These are phyloP conservation scores for Leucoma salicis DNA, from an alignment of 2,888 invertebrate species.

Conservation along the genomic window DNA sequence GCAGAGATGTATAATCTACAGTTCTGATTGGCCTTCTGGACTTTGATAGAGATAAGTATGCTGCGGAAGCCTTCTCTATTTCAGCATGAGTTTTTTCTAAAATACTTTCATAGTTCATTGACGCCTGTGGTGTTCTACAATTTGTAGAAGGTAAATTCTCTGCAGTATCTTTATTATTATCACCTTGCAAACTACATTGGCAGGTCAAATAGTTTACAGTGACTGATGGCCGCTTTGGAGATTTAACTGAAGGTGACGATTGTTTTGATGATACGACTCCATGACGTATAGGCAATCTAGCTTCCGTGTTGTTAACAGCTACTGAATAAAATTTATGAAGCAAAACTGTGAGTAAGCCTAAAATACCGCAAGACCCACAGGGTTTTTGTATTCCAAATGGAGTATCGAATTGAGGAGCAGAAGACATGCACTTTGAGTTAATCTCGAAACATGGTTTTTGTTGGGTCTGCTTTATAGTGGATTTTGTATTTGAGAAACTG, in stretches of 20 bases:
- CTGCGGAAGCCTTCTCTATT: neutral
- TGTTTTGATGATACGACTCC: too few species aligned
- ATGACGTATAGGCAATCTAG: too few species aligned
- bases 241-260: neutral
- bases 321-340: too few species aligned
- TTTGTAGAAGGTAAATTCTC: neutral
- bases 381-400: neutral
- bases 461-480: too few species aligned
- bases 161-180: neutral
- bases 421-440: too few species aligned
- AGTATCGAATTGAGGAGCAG: neutral
- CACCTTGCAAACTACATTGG: neutral
- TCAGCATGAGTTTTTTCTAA: neutral
- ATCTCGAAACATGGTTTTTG: too few species aligned
- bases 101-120: neutral
- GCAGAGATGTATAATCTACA: neutral
- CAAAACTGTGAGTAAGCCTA: too few species aligned
- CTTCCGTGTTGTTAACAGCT: too few species aligned
- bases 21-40: neutral
- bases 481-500: too few species aligned
- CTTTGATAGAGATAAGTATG: neutral
- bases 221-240: neutral
- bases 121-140: neutral
- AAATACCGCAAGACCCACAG: too few species aligned
- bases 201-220: neutral